Conservation (phyloP, 2,797 vertebrate species). For the Staurois parvus region DNA sequence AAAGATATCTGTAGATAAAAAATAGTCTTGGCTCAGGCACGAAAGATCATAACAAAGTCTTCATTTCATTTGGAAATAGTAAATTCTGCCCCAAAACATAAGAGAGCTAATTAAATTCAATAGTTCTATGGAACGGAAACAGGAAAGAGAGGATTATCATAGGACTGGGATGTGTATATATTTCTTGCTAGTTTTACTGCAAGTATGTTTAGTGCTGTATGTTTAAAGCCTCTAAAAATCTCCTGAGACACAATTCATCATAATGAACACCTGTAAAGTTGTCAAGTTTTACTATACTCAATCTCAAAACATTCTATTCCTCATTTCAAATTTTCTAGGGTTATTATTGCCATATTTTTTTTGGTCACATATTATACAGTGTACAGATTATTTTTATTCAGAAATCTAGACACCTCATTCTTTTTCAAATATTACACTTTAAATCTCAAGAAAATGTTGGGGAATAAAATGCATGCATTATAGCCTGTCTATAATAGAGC, state of each 20-base stretch:
- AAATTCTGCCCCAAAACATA: no score
- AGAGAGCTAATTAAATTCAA: background rate
- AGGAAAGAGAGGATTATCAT: background rate
- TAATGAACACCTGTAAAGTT: constrained; percentile 11
- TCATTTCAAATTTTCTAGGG: constrained; percentile 5
- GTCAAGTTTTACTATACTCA: constrained; percentile 20
- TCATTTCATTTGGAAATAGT: no score
- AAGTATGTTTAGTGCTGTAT: background rate
- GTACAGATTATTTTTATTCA: background rate
- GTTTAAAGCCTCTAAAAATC: constrained; percentile 3
- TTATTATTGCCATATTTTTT: constrained; percentile 10
- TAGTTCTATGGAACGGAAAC: background rate
- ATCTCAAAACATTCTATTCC: background rate
- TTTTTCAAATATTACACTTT: background rate
- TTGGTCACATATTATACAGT: background rate
- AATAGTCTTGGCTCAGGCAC: no score
- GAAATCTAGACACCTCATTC: background rate
- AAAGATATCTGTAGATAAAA: no score
- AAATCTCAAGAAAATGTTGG: background rate
- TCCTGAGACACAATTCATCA: constrained; percentile 7
- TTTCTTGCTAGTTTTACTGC: background rate
- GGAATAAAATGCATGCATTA: background rate
- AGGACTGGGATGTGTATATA: background rate
- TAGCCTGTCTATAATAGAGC: constrained; percentile 1
- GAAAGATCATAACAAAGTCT: no score